Evolutionary conservation across 1,140 invertebrate genomes (phyloP), one percentile per base, ranked within the genome.

Genomic region (Macrobrachium rosenbergii): DNA sequence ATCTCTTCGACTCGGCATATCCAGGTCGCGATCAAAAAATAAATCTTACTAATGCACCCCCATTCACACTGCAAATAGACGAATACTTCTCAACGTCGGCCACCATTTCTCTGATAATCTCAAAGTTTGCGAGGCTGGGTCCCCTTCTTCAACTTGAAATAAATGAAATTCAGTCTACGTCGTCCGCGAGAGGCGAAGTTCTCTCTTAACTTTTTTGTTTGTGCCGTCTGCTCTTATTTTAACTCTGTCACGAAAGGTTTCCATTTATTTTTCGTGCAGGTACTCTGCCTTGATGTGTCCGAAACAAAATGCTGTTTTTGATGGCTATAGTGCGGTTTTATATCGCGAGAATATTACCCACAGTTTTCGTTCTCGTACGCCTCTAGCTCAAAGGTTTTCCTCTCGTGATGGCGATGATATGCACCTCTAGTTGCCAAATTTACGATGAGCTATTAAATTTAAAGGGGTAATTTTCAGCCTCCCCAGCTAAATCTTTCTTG

Each of bases 371-470:
- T 28, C 72, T 86, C 83, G 83, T n/a, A 86, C 83, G 77, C 83
- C 64, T 28, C 45, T 80, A 86, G 77, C 83, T 86, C 83, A 86
- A 86, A 86, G 83, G 83, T 86, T 86, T 80, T 86, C 76, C 77
- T 86, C 77, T 80, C 59, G 63, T 80, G 83, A 86, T 86, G 77
- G 83, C 73, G 83, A 86, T 86, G 83, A 86, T 86, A 86, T 86
- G 83, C 83, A 76, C 83, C 64, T 86, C 83, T 77, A 86, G 83
- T 86, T 86, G 83, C 83, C 83, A 86, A 86, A 86, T 86, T 86
- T 86, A 86, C 83, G 83, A 86, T 80, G 76, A 80, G 69, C 83
- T 77, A 86, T 86, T 86, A 86, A 86, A 86, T 77, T 86, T 86
- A 86, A 86, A 86, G 83, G 83, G 83, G 83, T 86, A 75, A 86